Evolutionary conservation across 1,140 invertebrate species (phyloP).

Genomic region (Sesamia nonagrioides): DNA sequence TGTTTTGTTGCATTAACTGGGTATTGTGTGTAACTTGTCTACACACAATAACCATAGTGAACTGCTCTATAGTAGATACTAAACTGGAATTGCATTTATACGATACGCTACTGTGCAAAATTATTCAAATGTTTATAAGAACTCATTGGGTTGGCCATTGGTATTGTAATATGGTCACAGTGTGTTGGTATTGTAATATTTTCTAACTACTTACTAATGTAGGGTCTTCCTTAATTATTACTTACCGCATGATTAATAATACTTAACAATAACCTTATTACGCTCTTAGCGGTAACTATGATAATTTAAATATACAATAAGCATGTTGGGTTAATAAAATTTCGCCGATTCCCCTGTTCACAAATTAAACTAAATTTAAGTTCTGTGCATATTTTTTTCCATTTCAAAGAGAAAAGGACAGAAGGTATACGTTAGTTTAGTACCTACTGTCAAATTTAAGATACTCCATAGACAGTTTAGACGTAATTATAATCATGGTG

Average conservation of each 20-base stretch:
- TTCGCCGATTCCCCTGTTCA: background rate
- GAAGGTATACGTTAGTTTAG: no score
- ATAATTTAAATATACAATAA: background rate
- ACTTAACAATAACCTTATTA: no score
- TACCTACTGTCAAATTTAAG: no score
- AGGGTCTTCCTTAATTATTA: background rate
- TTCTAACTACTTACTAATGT: background rate
- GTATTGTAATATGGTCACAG: background rate
- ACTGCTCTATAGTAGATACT: background rate
- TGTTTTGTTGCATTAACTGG: conserved; percentile 52
- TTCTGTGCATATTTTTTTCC: no score
- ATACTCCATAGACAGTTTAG: no score
- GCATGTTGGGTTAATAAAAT: background rate
- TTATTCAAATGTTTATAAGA: background rate
- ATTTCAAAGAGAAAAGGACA: no score
- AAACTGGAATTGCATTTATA: background rate
- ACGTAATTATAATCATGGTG: no score
- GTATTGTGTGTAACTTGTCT: background rate
- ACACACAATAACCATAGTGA: conserved; percentile 6
- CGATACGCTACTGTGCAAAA: background rate
- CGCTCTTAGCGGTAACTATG: background rate
- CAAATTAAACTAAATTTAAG: no score
- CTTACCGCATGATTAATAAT: background rate
- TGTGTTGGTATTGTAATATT: background rate
- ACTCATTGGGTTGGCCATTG: background rate